phyloP scores from a whole-genome alignment of 35 echinoderm and acorn worm species.

The Ptychodera flava region DNA sequence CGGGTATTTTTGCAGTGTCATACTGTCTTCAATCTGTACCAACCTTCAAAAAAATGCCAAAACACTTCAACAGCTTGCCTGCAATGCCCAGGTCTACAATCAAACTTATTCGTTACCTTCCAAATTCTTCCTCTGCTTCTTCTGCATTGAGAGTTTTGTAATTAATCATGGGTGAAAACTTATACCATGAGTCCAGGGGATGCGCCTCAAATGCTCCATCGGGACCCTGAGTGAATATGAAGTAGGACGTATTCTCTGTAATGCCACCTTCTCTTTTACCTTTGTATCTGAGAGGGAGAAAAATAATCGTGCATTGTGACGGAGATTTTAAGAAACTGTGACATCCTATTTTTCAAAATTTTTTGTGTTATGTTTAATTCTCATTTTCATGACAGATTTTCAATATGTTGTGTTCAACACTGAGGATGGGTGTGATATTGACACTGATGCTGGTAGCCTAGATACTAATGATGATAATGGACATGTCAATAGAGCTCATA shows the following conservation, averaged over 20 bases:
- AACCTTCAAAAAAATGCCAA: no score
- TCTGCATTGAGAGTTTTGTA: slow-evolving; percentile 85
- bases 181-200: slow-evolving; percentile 96
- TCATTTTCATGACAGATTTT: neutral
- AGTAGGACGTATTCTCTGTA: slow-evolving; percentile 81
- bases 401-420: neutral
- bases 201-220: slow-evolving; percentile 79
- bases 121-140: slow-evolving; percentile 96
- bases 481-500: no score
- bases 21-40: no score
- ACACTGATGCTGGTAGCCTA: no score
- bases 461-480: no score
- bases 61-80: no score
- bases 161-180: slow-evolving; percentile 62
- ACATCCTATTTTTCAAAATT: neutral
- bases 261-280: slow-evolving; percentile 78
- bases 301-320: neutral
- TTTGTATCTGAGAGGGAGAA: slow-evolving; percentile 37
- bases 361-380: neutral
- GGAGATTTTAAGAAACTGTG: neutral
- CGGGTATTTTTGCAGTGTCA: no score
- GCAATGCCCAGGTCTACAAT: no score
- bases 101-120: no score
- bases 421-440: no score
- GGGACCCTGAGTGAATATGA: slow-evolving; percentile 62